A percentile compares a stretch with the other conserved stretches of the same genome.
Evolutionary conservation across 2,888 invertebrate species (phyloP).

Genomic region (Dryobota labecula): DNA sequence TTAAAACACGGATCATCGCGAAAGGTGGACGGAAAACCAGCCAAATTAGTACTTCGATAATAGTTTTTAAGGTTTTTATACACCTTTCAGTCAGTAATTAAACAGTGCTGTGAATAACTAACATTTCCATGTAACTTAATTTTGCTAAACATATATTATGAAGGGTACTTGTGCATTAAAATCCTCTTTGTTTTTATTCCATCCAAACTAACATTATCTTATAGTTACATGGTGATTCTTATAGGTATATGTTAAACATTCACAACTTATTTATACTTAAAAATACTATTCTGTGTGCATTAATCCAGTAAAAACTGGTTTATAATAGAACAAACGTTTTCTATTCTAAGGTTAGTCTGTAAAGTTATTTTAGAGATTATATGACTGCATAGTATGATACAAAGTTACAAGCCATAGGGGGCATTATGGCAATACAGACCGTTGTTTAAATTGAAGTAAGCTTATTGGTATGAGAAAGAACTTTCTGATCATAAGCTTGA

Average conservation of each 20-base stretch:
- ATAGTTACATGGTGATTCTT: not conserved
- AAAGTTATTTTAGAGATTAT: conserved; percentile 56
- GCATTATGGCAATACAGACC: conserved; percentile 4
- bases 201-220: conserved; percentile 9
- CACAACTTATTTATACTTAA: not conserved
- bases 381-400: conserved; percentile 63
- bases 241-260: conserved; percentile 1
- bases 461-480: not conserved
- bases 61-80: conserved; percentile 58
- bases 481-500: not conserved
- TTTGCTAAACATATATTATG: conserved; percentile 8
- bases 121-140: conserved; percentile 22
- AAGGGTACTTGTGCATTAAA: conserved; percentile 6
- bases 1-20: conserved; percentile 94
- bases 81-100: conserved; percentile 30
- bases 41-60: conserved; percentile 91
- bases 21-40: conserved; percentile 93
- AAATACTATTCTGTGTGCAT: conserved; percentile 23
- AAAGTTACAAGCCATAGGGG: conserved; percentile 13
- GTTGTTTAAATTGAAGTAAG: conserved; percentile 34
- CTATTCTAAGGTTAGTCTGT: conserved; percentile 47
- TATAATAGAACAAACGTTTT: conserved; percentile 63
- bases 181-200: conserved; percentile 30
- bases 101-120: conserved; percentile 45
- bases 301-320: conserved; percentile 23